These are phyloP conservation scores for Operophtera brumata DNA, from an alignment of 2,888 invertebrate genomes.

Conservation along the genomic window DNA sequence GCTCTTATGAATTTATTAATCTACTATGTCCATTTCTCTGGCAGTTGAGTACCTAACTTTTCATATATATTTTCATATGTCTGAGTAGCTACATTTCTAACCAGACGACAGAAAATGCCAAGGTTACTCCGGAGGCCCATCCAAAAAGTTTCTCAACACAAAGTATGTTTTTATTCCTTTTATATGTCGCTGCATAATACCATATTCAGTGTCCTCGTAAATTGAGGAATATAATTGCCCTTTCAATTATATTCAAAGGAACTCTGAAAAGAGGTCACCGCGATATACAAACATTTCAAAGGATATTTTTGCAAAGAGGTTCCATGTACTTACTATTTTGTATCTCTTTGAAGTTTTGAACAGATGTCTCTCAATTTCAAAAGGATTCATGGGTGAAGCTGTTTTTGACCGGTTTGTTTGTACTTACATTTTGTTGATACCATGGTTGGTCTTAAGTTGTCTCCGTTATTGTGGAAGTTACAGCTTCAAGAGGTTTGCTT, in stretches of 20 bases:
- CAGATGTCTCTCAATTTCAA: neutral
- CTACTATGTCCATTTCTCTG: slow-evolving; percentile 1
- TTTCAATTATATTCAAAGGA: slow-evolving; percentile 10
- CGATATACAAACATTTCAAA: slow-evolving; percentile 20
- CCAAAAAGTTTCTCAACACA: slow-evolving; percentile 24
- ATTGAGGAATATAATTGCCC: slow-evolving; percentile 10
- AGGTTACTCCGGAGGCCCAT: slow-evolving; percentile 12
- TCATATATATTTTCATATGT: slow-evolving; percentile 8
- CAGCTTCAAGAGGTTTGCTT: neutral
- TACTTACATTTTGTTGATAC: neutral
- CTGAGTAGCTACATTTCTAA: slow-evolving; percentile 21
- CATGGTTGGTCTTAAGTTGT: neutral
- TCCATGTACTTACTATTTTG: slow-evolving; percentile 1
- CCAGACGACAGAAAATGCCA: slow-evolving; percentile 22
- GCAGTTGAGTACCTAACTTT: slow-evolving; percentile 5
- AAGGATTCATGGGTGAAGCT: neutral
- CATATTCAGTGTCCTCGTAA: slow-evolving; percentile 10
- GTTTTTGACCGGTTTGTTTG: neutral
- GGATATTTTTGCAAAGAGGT: slow-evolving; percentile 21
- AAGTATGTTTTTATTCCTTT: slow-evolving; percentile 24
- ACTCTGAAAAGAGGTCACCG: slow-evolving; percentile 25
- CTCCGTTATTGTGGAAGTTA: neutral
- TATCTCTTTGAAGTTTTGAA: slow-evolving; percentile 1
- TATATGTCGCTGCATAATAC: slow-evolving; percentile 13
- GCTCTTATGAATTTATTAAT: neutral